These are phyloP conservation scores for Oplegnathus fasciatus DNA, from an alignment of 2,113 vertebrate species.

Conservation along the genomic window DNA sequence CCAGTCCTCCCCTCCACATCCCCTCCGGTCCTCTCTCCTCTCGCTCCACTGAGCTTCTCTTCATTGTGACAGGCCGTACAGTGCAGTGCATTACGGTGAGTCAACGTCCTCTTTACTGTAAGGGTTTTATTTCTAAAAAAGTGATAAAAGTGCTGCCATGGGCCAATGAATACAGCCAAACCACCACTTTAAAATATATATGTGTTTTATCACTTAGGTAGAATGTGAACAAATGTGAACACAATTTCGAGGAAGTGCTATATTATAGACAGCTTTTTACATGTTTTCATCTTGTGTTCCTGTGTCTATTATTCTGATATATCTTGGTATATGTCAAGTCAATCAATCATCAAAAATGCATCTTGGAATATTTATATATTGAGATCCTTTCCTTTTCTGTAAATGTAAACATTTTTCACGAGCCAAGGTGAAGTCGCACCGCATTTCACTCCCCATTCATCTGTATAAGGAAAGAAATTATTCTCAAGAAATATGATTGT, in stretches of 20 bases:
- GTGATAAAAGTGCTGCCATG: slow-evolving; percentile 26
- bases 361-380: not conserved
- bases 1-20: slow-evolving; percentile 46
- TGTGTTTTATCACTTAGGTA: not conserved
- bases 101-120: slow-evolving; percentile 51
- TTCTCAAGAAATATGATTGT: not conserved
- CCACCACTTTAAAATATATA: slow-evolving; percentile 1
- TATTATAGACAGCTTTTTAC: not conserved
- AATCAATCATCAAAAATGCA: not conserved
- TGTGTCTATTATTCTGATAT: not conserved
- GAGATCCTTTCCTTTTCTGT: not conserved
- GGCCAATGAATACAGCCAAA: slow-evolving; percentile 2
- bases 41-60: slow-evolving; percentile 63
- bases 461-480: too few species aligned
- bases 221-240: slow-evolving; percentile 11
- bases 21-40: slow-evolving; percentile 59
- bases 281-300: not conserved
- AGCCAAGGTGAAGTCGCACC: too few species aligned
- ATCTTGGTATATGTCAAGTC: not conserved
- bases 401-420: too few species aligned
- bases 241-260: not conserved
- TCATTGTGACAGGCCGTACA: slow-evolving; percentile 65
- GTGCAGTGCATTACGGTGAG: slow-evolving; percentile 63
- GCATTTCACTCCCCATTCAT: too few species aligned
- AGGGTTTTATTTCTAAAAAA: slow-evolving; percentile 27